These are phyloP conservation scores for Minunthozetes semirufus DNA, from an alignment of 2,888 invertebrate genomes.

Conservation along the genomic window DNA sequence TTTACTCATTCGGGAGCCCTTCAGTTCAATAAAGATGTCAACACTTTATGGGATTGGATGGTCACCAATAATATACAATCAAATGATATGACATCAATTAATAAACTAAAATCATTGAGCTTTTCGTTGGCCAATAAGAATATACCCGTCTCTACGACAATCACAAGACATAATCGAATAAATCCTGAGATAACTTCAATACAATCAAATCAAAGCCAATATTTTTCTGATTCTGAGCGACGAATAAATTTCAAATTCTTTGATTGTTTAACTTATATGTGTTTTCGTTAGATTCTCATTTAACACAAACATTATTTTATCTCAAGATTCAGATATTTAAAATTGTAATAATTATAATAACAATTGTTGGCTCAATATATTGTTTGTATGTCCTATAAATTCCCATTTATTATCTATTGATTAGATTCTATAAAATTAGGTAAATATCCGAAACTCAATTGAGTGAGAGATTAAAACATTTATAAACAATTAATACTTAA, in stretches of 20 bases:
- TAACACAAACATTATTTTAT: too few relatives aligned
- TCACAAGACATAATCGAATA: background rate
- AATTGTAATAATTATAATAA: too few relatives aligned
- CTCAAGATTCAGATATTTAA: too few relatives aligned
- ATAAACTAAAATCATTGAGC: background rate
- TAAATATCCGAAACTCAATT: too few relatives aligned
- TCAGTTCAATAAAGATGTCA: constrained; percentile 14
- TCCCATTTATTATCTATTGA: too few relatives aligned
- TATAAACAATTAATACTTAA: too few relatives aligned
- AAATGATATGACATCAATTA: constrained; percentile 1
- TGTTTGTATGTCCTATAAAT: too few relatives aligned
- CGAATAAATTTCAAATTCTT: background rate
- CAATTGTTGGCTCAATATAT: too few relatives aligned
- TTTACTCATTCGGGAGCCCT: background rate
- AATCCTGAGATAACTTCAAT: background rate
- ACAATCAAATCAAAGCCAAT: background rate
- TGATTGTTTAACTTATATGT: too few relatives aligned
- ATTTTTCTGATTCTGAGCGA: background rate
- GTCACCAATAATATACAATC: background rate
- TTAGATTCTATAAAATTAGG: too few relatives aligned
- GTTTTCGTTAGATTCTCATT: too few relatives aligned
- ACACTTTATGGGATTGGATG: constrained; percentile 11
- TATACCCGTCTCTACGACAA: background rate
- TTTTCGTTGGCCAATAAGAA: background rate
- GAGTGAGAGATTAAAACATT: too few relatives aligned